Percentiles rank a stretch among this genome's conserved stretches.
Evolutionary conservation across 2,113 vertebrate species (phyloP).

Genomic region (Urocitellus parryii): DNA sequence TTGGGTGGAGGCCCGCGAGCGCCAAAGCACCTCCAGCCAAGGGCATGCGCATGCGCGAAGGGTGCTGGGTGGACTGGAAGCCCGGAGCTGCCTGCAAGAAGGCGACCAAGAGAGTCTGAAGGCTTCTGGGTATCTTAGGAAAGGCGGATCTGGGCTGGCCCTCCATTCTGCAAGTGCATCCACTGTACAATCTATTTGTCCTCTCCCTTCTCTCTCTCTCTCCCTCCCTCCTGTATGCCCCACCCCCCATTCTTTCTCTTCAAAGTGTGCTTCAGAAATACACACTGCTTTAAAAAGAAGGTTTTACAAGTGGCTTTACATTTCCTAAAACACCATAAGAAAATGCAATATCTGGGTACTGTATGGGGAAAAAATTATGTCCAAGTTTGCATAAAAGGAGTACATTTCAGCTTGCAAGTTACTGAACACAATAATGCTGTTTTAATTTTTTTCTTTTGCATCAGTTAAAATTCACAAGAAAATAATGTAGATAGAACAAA

Average conservation of each 20-base stretch:
- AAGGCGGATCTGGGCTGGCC: too few relatives aligned
- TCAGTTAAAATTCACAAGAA: constrained; percentile 81
- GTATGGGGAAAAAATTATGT: constrained; percentile 84
- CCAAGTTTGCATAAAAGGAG: constrained; percentile 88
- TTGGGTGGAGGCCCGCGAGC: too few relatives aligned
- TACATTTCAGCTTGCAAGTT: constrained; percentile 92
- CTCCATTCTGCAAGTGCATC: too few relatives aligned
- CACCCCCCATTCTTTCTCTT: constrained; percentile 74
- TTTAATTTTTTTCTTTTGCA: constrained; percentile 84
- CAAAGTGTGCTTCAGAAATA: constrained; percentile 88
- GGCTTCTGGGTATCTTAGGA: too few relatives aligned
- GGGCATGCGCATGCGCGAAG: too few relatives aligned
- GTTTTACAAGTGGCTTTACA: constrained; percentile 85
- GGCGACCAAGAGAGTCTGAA: too few relatives aligned
- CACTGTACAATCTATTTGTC: constrained; percentile 88
- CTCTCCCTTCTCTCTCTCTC: constrained; percentile 40
- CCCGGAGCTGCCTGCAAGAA: too few relatives aligned
- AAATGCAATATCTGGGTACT: constrained; percentile 87
- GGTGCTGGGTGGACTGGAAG: too few relatives aligned
- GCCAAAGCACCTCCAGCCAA: too few relatives aligned
- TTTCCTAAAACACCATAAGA: constrained; percentile 88
- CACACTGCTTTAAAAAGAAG: constrained; percentile 84
- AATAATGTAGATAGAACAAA: constrained; percentile 89
- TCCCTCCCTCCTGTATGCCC: not conserved
- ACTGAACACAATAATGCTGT: constrained; percentile 87